Conservation (phyloP, 2,113 vertebrate genomes). For the Tychaedon coryphoeus region DNA sequence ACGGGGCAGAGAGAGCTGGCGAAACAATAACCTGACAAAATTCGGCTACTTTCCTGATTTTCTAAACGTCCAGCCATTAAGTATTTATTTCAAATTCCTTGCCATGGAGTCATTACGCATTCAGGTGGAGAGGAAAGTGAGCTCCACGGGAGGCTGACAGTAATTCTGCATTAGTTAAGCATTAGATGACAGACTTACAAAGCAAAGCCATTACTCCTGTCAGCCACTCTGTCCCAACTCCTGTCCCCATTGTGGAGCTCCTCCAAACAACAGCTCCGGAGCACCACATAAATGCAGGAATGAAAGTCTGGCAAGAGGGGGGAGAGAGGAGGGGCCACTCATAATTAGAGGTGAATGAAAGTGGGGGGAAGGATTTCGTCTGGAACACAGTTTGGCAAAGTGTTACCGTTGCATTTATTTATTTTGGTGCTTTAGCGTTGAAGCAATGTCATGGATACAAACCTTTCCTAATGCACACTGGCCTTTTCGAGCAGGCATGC, state of each 20-base stretch:
- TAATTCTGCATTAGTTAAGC: slow-evolving; percentile 68
- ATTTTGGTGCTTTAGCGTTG: not conserved
- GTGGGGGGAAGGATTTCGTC: not conserved
- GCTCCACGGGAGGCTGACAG: slow-evolving; percentile 54
- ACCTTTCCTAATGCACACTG: not conserved
- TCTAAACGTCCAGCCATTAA: slow-evolving; percentile 8
- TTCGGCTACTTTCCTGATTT: not conserved
- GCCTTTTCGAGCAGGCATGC: not conserved
- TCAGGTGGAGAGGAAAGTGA: slow-evolving; percentile 61
- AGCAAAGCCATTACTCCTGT: slow-evolving; percentile 60
- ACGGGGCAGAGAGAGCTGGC: rapidly evolving
- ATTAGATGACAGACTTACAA: slow-evolving; percentile 67
- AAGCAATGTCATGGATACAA: not conserved
- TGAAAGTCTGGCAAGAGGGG: not conserved
- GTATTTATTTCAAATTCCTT: slow-evolving; percentile 32
- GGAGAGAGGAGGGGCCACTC: not conserved
- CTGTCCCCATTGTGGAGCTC: slow-evolving; percentile 31
- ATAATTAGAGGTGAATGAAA: not conserved
- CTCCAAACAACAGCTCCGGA: slow-evolving; percentile 24
- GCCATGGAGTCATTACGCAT: slow-evolving; percentile 51
- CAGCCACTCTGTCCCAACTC: slow-evolving; percentile 25
- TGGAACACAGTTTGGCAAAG: not conserved
- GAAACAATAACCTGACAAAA: not conserved
- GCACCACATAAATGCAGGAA: not conserved
- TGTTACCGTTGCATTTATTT: not conserved